Conservation (phyloP, 1,140 invertebrate genomes). For the Procambarus clarkii region DNA sequence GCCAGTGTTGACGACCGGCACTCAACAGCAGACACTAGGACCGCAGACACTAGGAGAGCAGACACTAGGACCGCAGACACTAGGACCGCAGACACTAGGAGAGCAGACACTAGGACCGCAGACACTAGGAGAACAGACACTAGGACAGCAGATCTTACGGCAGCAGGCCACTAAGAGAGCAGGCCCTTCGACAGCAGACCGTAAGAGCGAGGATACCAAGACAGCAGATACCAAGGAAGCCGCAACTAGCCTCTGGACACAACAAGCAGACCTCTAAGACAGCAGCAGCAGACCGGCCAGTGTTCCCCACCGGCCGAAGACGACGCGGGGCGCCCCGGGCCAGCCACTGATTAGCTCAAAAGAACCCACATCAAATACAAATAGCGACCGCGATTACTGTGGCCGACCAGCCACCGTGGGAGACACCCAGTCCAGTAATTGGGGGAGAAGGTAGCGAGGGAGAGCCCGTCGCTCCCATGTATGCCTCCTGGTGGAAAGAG, state of each 20-base stretch:
- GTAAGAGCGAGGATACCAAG: not conserved
- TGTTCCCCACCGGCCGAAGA: not conserved
- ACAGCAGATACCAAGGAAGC: too few species aligned
- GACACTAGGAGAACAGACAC: not conserved
- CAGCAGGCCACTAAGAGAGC: not conserved
- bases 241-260: not conserved
- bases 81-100: not conserved
- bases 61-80: too few species aligned
- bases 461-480: not conserved
- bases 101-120: too few species aligned
- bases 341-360: conserved; percentile 24
- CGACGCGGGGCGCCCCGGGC: not conserved
- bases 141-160: not conserved
- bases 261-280: not conserved
- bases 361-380: conserved; percentile 31
- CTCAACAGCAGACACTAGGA: too few species aligned
- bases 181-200: not conserved
- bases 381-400: conserved; percentile 17
- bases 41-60: too few species aligned
- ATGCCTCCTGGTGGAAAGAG: too few species aligned
- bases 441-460: not conserved
- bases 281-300: not conserved
- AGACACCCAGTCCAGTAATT: not conserved
- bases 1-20: too few species aligned
- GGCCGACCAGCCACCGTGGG: not conserved